phyloP scores from a whole-genome alignment of 1,140 invertebrate species.

The Fopius arisanus region DNA sequence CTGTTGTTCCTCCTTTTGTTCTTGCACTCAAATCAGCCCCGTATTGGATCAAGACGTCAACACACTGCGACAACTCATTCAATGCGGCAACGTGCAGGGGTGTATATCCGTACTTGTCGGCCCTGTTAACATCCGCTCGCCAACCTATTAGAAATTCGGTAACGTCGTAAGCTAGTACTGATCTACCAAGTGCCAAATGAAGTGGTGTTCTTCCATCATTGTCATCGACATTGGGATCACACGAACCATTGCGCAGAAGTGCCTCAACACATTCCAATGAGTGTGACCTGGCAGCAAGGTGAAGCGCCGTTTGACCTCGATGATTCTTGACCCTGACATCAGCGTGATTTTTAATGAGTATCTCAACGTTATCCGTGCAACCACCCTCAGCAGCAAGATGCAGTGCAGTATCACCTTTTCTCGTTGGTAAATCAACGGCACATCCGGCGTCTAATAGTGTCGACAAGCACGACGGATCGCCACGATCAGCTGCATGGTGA shows the following conservation, averaged over 20 bases:
- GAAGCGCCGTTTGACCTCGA: constrained; percentile 79
- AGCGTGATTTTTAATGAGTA: constrained; percentile 77
- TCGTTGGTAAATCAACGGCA: constrained; percentile 66
- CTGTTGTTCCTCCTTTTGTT: constrained; percentile 83
- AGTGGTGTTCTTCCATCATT: constrained; percentile 79
- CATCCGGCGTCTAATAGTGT: constrained; percentile 74
- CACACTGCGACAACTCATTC: constrained; percentile 83
- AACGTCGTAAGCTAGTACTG: constrained; percentile 77
- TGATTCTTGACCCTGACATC: constrained; percentile 75
- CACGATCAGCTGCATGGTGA: constrained; percentile 79
- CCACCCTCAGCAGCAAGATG: constrained; percentile 84
- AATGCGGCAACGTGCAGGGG: constrained; percentile 87
- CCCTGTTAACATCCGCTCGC: constrained; percentile 83
- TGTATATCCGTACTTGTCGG: constrained; percentile 89
- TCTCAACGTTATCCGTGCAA: constrained; percentile 75
- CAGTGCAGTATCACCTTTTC: constrained; percentile 75
- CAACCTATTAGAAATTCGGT: constrained; percentile 77
- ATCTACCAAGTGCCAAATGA: constrained; percentile 80
- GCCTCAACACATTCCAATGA: constrained; percentile 80
- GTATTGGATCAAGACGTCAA: constrained; percentile 81
- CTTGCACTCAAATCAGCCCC: constrained; percentile 85
- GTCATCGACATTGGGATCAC: constrained; percentile 79
- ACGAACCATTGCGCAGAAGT: constrained; percentile 74
- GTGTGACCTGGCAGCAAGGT: constrained; percentile 78
- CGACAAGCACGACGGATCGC: constrained; percentile 73